These are phyloP conservation scores for Acronicta psi DNA, from an alignment of 2,888 invertebrate genomes.

Conservation along the genomic window DNA sequence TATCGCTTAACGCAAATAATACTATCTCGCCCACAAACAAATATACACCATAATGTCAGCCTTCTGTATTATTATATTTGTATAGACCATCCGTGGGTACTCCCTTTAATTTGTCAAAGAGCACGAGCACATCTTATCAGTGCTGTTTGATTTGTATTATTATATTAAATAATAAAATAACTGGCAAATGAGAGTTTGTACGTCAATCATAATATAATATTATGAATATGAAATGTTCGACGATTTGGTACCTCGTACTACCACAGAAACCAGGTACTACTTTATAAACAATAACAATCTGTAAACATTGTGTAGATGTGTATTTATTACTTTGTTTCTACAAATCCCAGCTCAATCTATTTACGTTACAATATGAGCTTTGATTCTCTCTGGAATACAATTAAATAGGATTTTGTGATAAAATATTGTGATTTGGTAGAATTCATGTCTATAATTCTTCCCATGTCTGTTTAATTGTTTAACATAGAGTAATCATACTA, in stretches of 20 bases:
- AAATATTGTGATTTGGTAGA: constrained; percentile 6
- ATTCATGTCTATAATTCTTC: not conserved
- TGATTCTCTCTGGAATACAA: constrained; percentile 2
- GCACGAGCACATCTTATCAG: constrained; percentile 33
- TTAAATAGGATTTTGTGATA: not conserved
- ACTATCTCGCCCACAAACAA: constrained; percentile 58
- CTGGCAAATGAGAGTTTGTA: constrained; percentile 5
- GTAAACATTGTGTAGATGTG: not conserved
- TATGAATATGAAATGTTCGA: not conserved
- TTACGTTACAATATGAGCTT: not conserved
- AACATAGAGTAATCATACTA: too few species aligned
- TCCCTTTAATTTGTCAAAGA: constrained; percentile 38
- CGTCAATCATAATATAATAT: constrained; percentile 4
- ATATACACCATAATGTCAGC: constrained; percentile 36
- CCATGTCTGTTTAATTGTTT: too few species aligned
- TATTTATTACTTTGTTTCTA: constrained; percentile 8
- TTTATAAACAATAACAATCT: not conserved
- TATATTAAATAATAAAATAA: constrained; percentile 30
- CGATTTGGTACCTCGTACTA: not conserved
- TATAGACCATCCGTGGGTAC: constrained; percentile 47
- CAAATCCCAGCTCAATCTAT: constrained; percentile 22
- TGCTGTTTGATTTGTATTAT: constrained; percentile 38
- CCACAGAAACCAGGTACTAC: too few species aligned
- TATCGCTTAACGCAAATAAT: constrained; percentile 62
- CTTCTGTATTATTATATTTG: constrained; percentile 51